A percentile compares a stretch with the other conserved stretches of the same genome.
phyloP scores from a whole-genome alignment of 2,888 invertebrate species.

The Drosophila engyochracea region DNA sequence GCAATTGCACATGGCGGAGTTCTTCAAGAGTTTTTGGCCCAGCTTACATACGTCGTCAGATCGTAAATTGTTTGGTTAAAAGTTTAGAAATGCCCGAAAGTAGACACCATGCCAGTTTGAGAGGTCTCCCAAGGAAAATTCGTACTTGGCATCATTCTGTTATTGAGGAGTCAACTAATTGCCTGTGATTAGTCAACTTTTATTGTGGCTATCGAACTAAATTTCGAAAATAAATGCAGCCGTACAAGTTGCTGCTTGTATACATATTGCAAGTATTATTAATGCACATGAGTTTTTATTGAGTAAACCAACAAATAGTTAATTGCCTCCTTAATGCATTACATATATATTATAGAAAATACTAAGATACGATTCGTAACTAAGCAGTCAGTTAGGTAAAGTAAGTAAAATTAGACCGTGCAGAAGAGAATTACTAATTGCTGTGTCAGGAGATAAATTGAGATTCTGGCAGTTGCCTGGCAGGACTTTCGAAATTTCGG shows the following conservation, averaged over 20 bases:
- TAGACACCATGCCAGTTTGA: not conserved
- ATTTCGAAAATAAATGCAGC: not conserved
- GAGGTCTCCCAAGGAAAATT: not conserved
- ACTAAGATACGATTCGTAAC: not conserved
- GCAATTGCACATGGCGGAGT: slow-evolving; percentile 60
- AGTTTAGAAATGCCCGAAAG: slow-evolving; percentile 26
- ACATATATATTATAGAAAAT: not conserved
- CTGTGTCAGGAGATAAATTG: slow-evolving; percentile 32
- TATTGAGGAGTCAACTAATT: slow-evolving; percentile 19
- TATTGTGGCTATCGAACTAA: not conserved
- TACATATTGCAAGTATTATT: not conserved
- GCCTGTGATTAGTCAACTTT: slow-evolving; percentile 8
- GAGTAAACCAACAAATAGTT: not conserved
- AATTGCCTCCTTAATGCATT: not conserved
- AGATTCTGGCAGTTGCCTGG: slow-evolving; percentile 32
- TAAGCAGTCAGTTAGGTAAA: not conserved
- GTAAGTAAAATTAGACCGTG: not conserved
- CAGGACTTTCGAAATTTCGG: slow-evolving; percentile 3
- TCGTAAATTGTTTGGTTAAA: slow-evolving; percentile 48
- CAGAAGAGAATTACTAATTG: slow-evolving; percentile 28
- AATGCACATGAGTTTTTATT: not conserved
- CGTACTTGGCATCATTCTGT: not conserved
- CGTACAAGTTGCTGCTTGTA: not conserved
- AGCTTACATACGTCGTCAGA: slow-evolving; percentile 48
- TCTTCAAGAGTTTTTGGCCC: slow-evolving; percentile 38